Evolutionary conservation across 2,113 vertebrate genomes (phyloP).

Genomic region (Brienomyrus brachyistius): DNA sequence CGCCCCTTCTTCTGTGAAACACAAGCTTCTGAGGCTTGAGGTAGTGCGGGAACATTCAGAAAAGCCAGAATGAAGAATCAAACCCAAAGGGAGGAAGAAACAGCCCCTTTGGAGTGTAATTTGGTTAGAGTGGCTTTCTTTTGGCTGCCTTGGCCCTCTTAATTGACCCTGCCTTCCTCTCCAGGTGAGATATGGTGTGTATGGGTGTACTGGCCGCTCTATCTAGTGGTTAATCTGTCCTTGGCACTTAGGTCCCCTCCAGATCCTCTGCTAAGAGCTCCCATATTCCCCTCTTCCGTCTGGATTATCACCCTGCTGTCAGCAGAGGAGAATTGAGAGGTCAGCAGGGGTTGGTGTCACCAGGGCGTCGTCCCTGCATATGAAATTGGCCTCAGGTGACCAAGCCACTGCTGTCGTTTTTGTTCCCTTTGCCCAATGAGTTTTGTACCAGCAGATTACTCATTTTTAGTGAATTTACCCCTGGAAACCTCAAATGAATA

Average conservation of each 20-base stretch:
- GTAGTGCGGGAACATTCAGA: neutral
- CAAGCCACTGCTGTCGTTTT: neutral
- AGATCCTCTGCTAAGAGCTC: neutral
- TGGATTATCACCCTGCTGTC: neutral
- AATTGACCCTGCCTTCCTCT: neutral
- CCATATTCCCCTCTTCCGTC: neutral
- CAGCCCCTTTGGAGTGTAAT: neutral
- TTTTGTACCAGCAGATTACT: neutral
- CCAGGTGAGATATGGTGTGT: neutral
- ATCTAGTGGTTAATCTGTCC: neutral
- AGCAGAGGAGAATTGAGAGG: neutral
- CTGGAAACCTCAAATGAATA: neutral
- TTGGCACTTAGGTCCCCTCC: neutral
- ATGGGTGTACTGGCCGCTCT: neutral
- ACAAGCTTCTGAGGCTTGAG: neutral
- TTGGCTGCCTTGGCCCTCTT: neutral
- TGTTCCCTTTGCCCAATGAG: neutral
- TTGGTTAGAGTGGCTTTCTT: neutral
- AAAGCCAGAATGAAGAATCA: neutral
- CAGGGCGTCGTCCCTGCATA: neutral
- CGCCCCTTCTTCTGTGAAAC: neutral
- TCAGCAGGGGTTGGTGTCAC: neutral
- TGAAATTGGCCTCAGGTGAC: neutral
- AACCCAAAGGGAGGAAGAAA: neutral
- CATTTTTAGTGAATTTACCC: neutral